A percentile compares a stretch with the other conserved stretches of the same genome.
Evolutionary conservation across 2,888 invertebrate genomes (phyloP).

Genomic region (Tipula lateralis): DNA sequence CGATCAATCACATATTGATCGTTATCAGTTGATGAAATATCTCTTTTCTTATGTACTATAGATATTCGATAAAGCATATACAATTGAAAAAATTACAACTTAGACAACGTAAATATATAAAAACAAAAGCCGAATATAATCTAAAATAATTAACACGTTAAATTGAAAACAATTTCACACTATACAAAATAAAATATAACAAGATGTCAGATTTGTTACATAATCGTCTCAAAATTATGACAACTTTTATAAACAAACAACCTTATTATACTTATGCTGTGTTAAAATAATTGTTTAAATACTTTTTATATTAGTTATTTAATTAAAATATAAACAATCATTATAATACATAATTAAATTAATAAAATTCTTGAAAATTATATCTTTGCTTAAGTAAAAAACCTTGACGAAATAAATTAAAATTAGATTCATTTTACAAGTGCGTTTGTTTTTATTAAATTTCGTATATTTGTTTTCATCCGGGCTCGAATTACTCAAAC

Average conservation of each 20-base stretch:
- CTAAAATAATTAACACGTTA: no score
- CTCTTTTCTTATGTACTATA: no score
- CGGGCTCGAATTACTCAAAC: neutral
- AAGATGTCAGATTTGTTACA: neutral
- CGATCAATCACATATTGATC: no score
- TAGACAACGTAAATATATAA: no score
- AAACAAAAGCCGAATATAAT: no score
- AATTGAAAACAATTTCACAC: neutral
- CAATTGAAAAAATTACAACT: no score
- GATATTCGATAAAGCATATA: no score
- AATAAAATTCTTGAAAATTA: neutral
- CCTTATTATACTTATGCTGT: neutral
- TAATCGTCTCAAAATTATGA: neutral
- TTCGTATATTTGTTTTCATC: neutral
- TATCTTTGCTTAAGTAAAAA: neutral
- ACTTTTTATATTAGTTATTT: neutral
- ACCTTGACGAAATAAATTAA: neutral
- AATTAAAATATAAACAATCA: neutral
- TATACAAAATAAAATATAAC: neutral
- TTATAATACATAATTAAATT: neutral
- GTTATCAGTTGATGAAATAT: no score
- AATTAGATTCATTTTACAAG: neutral
- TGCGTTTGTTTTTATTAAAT: neutral
- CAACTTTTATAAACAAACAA: neutral
- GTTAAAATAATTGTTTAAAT: neutral